Conservation (phyloP, 2,797 vertebrate species). For the Cryptoprocta ferox region DNA sequence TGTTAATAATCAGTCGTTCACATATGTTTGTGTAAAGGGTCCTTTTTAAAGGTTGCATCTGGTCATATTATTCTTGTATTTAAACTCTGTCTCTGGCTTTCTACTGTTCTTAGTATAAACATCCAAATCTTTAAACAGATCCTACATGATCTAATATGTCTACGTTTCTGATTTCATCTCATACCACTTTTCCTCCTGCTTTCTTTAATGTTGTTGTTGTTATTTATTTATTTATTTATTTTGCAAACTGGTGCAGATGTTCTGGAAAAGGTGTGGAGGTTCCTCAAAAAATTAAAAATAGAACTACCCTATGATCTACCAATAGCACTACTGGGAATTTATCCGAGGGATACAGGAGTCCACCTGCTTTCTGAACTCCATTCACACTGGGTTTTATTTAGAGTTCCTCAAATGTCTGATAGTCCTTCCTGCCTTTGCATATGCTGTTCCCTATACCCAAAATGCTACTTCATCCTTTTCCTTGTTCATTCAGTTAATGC, state of each 20-base stretch:
- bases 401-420: not conserved
- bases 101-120: constrained; percentile 35
- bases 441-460: not conserved
- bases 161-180: not conserved
- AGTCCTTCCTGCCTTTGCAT: constrained; percentile 5
- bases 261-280: too few relatives aligned
- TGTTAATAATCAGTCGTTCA: not conserved
- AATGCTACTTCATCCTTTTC: not conserved
- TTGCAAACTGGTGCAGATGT: too few relatives aligned
- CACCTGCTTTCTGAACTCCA: not conserved
- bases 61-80: not conserved
- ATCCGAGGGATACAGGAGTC: not conserved
- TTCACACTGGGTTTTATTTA: constrained; percentile 16
- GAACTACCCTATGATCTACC: too few relatives aligned
- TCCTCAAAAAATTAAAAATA: too few relatives aligned
- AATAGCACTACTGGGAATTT: too few relatives aligned
- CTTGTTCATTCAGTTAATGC: not conserved
- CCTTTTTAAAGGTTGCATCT: constrained; percentile 1
- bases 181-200: too few relatives aligned
- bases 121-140: constrained; percentile 29
- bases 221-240: too few relatives aligned
- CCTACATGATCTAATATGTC: not conserved
- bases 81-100: not conserved
- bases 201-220: too few relatives aligned
- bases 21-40: not conserved